Percentiles rank a stretch among this genome's conserved stretches.
These are phyloP conservation scores for Metallyticus violacea DNA, from an alignment of 2,888 invertebrate species.

Conservation along the genomic window DNA sequence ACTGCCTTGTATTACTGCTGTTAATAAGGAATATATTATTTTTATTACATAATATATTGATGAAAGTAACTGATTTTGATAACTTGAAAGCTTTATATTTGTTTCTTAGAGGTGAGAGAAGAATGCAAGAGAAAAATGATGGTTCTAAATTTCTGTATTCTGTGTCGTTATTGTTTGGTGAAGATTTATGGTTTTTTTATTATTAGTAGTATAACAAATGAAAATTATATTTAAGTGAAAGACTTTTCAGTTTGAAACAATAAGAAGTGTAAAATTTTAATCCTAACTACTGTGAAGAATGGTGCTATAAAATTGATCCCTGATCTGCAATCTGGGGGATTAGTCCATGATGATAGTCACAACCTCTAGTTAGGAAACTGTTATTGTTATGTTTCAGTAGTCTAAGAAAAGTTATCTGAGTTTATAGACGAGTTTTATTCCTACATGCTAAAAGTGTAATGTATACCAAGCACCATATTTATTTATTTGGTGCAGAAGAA, in stretches of 20 bases:
- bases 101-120: neutral
- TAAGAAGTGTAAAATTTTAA: neutral
- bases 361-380: neutral
- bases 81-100: neutral
- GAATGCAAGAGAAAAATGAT: neutral
- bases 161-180: neutral
- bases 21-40: constrained; percentile 3
- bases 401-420: neutral
- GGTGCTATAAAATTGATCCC: constrained; percentile 9
- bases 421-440: neutral
- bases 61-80: neutral
- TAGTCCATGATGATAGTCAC: neutral
- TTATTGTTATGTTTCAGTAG: neutral
- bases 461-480: neutral
- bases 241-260: neutral
- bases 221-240: neutral
- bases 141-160: neutral
- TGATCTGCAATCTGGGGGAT: neutral
- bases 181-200: neutral
- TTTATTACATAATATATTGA: neutral
- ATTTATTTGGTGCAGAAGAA: neutral
- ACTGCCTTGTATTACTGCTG: constrained; percentile 16
- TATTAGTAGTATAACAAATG: neutral
- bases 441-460: neutral
- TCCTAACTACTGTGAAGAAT: neutral